Evolutionary conservation across 2,888 invertebrate species (phyloP).

Genomic region (Thymelicus sylvestris): DNA sequence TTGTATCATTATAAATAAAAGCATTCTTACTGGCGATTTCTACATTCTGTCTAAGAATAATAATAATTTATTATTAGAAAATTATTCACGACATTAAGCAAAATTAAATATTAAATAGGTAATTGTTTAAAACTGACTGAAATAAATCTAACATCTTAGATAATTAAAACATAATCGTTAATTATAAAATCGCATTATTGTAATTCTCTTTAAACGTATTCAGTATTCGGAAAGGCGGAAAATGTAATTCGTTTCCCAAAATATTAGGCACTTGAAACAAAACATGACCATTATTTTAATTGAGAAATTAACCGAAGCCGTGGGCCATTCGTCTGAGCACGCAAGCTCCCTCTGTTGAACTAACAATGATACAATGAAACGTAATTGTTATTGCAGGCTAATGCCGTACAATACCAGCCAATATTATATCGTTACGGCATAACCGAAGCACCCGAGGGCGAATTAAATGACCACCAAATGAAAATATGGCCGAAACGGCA

Average conservation of each 20-base stretch:
- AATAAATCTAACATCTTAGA: no score
- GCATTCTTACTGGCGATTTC: no score
- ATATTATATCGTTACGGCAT: conserved; percentile 50
- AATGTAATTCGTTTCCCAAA: conserved; percentile 28
- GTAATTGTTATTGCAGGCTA: conserved; percentile 60
- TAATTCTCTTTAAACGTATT: neutral
- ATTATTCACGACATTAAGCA: no score
- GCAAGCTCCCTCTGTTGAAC: conserved; percentile 57
- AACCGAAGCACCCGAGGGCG: conserved; percentile 44
- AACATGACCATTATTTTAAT: conserved; percentile 58
- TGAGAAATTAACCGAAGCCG: conserved; percentile 55
- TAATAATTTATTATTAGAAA: no score
- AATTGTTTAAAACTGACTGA: no score
- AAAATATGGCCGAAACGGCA: conserved; percentile 58
- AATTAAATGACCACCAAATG: conserved; percentile 57
- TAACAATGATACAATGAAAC: conserved; percentile 58
- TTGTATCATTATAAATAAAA: no score
- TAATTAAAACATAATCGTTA: no score
- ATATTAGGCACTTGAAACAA: conserved; percentile 43
- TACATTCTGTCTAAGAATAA: no score
- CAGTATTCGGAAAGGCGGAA: conserved; percentile 5
- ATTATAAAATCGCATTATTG: no score
- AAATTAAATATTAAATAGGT: no score
- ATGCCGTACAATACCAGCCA: conserved; percentile 52
- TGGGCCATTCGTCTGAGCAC: conserved; percentile 45